Percentiles rank a stretch among this genome's conserved stretches.
These are phyloP conservation scores for Chironomus tepperi DNA, from an alignment of 1,140 invertebrate species.

Conservation along the genomic window DNA sequence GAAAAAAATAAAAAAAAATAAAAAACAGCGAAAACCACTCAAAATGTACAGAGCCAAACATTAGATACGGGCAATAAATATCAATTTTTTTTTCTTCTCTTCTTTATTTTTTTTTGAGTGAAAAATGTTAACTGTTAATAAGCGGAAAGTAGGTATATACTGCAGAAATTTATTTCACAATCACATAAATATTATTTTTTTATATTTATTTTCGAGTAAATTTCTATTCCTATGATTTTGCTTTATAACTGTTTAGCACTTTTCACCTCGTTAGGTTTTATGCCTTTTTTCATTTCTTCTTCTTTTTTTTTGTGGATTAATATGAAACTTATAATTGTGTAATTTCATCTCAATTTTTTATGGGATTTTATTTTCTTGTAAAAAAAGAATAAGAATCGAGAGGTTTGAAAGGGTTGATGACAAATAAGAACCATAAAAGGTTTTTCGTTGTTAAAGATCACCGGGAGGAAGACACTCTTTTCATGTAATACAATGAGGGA, in stretches of 20 bases:
- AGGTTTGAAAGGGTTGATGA: background rate
- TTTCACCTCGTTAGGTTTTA: conserved; percentile 19
- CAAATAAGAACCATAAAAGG: background rate
- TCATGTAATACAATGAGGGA: too few species aligned
- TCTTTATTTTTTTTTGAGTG: background rate
- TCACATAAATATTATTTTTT: background rate
- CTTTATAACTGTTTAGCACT: conserved; percentile 16
- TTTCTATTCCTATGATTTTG: background rate
- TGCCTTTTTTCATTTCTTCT: background rate
- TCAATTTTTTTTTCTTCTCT: conserved; percentile 16
- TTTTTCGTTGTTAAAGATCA: too few species aligned
- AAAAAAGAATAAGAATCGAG: background rate
- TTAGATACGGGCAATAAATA: conserved; percentile 21
- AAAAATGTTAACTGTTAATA: conserved; percentile 15
- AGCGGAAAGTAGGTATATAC: background rate
- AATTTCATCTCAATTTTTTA: background rate
- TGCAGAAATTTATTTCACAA: background rate
- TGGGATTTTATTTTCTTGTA: background rate
- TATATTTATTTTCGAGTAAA: background rate
- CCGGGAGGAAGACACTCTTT: too few species aligned
- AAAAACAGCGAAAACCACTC: conserved; percentile 22
- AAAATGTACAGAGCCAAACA: conserved; percentile 7
- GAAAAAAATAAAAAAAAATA: background rate
- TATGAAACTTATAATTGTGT: conserved; percentile 13
- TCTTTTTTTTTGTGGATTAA: background rate